Evolutionary conservation across 2,888 invertebrate species (phyloP), one percentile per base, ranked within the genome.

Genomic region (Temnothorax ravouxi): DNA sequence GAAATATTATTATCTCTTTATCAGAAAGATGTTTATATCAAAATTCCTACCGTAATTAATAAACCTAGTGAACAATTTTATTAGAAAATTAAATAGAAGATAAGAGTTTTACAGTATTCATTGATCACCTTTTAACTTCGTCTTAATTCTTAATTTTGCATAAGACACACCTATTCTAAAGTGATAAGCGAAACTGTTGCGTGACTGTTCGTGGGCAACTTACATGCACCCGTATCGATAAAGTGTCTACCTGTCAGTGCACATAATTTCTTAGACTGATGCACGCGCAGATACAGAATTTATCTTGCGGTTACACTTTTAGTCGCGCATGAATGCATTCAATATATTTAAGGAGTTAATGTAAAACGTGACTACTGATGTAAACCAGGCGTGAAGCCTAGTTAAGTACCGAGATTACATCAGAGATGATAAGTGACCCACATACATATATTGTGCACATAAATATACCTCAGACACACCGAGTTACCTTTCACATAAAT

Each of bases 121-220:
- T 34, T 66, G 34, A 76, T 64, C 1, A 21, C 5, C 8, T 50
- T 66, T 66, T 41, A 25, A 66, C 38, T 13, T 64, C 2, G 2
- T 47, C 15, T 41, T 52, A 79, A 72, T 72, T 47, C 15, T 41
- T 52, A 79, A 72, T 72, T 79, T 54, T 47, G 4, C 47, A 71
- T 47, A 6, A 18, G 34, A 34, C 56, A 56, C 21, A 44, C 18
- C 18, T 69, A 79, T 44, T 18, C 1, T 18, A 15, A 80, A 59
- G 9, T 56, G 34, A 1, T 21, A 59, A 80, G 25, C 50, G n/a
- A 76, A 25, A 52, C 6, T 21, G 5, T 72, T 47, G 59, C 79
- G 74, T 80, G 59, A 80, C 79, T 59, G 5, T 71, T 2, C 8
- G 38, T 38, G 4, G 4, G 47, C 25, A 34, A 59, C 25, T 77